A percentile compares a stretch with the other conserved stretches of the same genome.
Evolutionary conservation across 2,888 invertebrate genomes (phyloP).

Genomic region (Sminthurides aquaticus): DNA sequence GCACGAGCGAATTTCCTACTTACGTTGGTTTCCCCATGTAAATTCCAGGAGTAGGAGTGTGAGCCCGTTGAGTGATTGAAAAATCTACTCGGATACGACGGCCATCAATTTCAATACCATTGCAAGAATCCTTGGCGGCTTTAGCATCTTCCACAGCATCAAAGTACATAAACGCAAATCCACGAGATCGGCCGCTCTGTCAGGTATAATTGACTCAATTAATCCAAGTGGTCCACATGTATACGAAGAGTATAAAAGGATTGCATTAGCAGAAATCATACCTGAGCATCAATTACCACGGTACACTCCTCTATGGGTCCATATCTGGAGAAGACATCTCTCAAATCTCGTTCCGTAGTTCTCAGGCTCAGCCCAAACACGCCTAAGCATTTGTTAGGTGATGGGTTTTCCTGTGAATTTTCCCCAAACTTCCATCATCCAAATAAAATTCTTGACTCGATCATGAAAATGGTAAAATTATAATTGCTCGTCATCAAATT

Average conservation of each 20-base stretch:
- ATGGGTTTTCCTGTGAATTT: conserved; percentile 50
- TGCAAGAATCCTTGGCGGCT: conserved; percentile 85
- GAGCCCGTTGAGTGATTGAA: conserved; percentile 90
- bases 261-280: conserved; percentile 11
- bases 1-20: too few relatives aligned
- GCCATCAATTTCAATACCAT: conserved; percentile 89
- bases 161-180: conserved; percentile 95
- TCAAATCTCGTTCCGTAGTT: conserved; percentile 54
- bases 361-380: conserved; percentile 55
- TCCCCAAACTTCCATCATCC: too few relatives aligned
- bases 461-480: too few relatives aligned
- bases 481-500: too few relatives aligned
- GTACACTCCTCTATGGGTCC: conserved; percentile 51
- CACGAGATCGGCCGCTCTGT: conserved; percentile 83
- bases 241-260: background rate
- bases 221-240: background rate
- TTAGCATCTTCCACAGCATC: conserved; percentile 80
- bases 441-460: too few relatives aligned
- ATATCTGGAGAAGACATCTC: conserved; percentile 53
- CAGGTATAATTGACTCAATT: conserved; percentile 39
- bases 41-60: conserved; percentile 94
- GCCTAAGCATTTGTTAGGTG: conserved; percentile 52
- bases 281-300: conserved; percentile 43
- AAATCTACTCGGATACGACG: conserved; percentile 88
- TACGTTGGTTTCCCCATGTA: conserved; percentile 92